A percentile compares a stretch with the other conserved stretches of the same genome.
Conservation (phyloP, 2,797 vertebrate genomes). For the Denticeps clupeoides region DNA sequence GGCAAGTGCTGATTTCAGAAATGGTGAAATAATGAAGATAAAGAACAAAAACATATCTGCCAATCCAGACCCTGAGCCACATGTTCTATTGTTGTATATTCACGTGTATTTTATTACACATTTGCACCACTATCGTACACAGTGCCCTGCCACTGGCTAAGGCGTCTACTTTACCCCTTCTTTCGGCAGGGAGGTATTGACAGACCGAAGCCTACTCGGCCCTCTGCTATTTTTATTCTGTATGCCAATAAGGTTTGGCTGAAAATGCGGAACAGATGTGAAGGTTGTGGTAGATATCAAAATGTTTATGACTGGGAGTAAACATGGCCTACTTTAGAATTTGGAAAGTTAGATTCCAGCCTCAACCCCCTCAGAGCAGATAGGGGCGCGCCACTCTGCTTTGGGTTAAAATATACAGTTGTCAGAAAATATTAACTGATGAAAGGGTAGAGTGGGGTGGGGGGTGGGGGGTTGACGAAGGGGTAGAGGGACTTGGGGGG, state of each 20-base stretch:
- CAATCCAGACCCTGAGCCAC: no score
- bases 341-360: constrained; percentile 56
- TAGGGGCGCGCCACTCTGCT: constrained; percentile 55
- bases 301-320: constrained; percentile 68
- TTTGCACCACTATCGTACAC: constrained; percentile 39
- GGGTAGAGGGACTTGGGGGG: constrained; percentile 6
- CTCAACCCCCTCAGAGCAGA: constrained; percentile 47
- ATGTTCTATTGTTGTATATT: no score
- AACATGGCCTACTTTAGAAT: constrained; percentile 63
- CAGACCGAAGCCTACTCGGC: constrained; percentile 39
- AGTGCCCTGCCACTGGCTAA: constrained; percentile 30
- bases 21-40: no score
- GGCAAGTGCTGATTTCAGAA: no score
- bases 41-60: no score
- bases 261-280: constrained; percentile 66
- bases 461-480: constrained; percentile 42
- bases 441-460: constrained; percentile 39
- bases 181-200: constrained; percentile 51
- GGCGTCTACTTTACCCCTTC: constrained; percentile 30
- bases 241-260: constrained; percentile 49
- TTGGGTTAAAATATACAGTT: constrained; percentile 70
- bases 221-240: constrained; percentile 41
- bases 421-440: constrained; percentile 71
- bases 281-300: constrained; percentile 67
- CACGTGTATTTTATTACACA: no score